Conservation (phyloP, 1,140 invertebrate species). For the Drosophila watanabei region DNA sequence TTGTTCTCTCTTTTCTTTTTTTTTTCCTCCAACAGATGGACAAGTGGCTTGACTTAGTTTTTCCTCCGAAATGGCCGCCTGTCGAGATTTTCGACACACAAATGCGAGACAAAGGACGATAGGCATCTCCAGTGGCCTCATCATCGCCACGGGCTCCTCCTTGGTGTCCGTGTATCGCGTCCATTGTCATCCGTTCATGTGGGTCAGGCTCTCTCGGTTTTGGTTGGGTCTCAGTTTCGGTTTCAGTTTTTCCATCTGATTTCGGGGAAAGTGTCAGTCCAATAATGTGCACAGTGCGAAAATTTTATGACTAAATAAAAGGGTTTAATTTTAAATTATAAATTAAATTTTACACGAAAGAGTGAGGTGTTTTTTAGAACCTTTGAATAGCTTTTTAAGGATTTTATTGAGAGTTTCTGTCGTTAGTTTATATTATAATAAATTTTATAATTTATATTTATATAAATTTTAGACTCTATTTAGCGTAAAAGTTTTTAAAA, state of each 20-base stretch:
- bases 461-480: too few species aligned
- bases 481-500: too few species aligned
- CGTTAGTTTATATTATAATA: too few species aligned
- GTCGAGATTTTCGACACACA: constrained; percentile 51
- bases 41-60: constrained; percentile 56
- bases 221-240: constrained; percentile 17
- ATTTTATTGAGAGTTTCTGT: too few species aligned
- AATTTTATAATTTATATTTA: too few species aligned
- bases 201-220: constrained; percentile 12
- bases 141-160: constrained; percentile 28
- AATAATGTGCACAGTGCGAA: constrained; percentile 9
- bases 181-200: constrained; percentile 40
- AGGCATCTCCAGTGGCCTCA: constrained; percentile 46
- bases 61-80: constrained; percentile 22
- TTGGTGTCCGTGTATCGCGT: constrained; percentile 12
- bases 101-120: constrained; percentile 55
- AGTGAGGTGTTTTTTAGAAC: too few species aligned
- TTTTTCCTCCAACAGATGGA: constrained; percentile 10
- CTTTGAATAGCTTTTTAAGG: too few species aligned
- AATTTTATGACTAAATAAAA: neutral
- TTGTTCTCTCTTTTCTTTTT: neutral
- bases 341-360: too few species aligned
- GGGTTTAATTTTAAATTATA: too few species aligned
- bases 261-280: constrained; percentile 21
- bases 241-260: constrained; percentile 23